phyloP scores from a whole-genome alignment of 2,113 vertebrate species.

The Silurus asotus region DNA sequence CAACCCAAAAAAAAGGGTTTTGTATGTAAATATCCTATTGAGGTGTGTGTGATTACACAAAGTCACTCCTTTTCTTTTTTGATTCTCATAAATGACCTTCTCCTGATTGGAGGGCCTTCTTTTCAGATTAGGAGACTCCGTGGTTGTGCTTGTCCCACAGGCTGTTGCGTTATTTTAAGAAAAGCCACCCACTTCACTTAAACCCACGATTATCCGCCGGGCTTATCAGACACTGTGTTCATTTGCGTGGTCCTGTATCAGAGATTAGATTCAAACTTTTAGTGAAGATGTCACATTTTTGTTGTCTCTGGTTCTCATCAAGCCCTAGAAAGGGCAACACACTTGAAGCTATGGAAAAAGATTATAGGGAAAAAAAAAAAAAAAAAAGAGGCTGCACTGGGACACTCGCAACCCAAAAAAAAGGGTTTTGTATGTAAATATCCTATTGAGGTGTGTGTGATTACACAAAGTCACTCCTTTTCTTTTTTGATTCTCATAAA shows the following conservation, averaged over 20 bases:
- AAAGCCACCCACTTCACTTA: constrained; percentile 38
- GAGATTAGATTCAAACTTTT: constrained; percentile 23
- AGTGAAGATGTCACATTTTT: constrained; percentile 10
- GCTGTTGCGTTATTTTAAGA: constrained; percentile 48
- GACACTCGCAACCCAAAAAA: background rate
- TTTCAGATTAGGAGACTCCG: background rate
- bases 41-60: background rate
- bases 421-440: background rate
- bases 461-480: background rate
- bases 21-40: background rate
- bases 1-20: background rate
- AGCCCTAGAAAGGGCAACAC: background rate
- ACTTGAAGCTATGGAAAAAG: background rate
- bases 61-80: background rate
- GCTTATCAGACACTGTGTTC: constrained; percentile 44
- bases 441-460: background rate
- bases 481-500: background rate
- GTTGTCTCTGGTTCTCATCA: background rate
- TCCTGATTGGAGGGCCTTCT: background rate
- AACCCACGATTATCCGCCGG: constrained; percentile 32
- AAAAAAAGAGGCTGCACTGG: background rate
- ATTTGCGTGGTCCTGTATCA: constrained; percentile 8
- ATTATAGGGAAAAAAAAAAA: background rate
- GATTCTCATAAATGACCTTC: background rate
- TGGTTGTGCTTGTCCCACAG: background rate